Evolutionary conservation across 2,888 invertebrate genomes (phyloP).

Genomic region (Thecophora atra): DNA sequence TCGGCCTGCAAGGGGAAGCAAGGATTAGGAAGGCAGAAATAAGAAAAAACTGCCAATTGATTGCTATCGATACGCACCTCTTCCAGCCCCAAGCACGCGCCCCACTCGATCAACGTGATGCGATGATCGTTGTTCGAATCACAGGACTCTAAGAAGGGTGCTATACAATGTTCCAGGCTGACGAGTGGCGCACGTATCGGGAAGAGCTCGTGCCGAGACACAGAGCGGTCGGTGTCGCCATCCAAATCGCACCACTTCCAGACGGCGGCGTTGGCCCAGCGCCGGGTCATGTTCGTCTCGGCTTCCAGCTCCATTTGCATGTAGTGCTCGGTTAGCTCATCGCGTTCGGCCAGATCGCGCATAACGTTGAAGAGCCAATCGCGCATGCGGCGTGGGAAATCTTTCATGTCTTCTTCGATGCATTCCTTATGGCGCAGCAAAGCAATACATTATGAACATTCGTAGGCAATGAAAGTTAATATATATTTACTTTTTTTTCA

Average conservation of each 20-base stretch:
- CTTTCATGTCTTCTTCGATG: slow-evolving; percentile 84
- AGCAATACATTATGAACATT: not conserved
- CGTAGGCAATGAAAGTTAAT: not conserved
- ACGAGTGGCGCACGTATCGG: slow-evolving; percentile 94
- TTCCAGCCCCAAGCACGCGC: slow-evolving; percentile 83
- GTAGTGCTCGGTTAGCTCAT: slow-evolving; percentile 84
- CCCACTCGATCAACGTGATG: slow-evolving; percentile 94
- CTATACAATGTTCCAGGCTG: slow-evolving; percentile 96
- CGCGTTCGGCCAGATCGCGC: slow-evolving; percentile 90
- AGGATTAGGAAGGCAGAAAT: slow-evolving; percentile 49
- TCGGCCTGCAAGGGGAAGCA: slow-evolving; percentile 70
- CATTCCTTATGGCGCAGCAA: slow-evolving; percentile 71
- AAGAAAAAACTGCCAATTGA: not conserved
- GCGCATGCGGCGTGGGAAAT: slow-evolving; percentile 96
- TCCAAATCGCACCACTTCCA: slow-evolving; percentile 99
- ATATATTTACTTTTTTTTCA: slow-evolving; percentile 78
- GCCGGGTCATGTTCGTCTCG: slow-evolving; percentile 82
- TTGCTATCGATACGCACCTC: slow-evolving; percentile 70
- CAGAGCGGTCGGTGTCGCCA: slow-evolving; percentile 88
- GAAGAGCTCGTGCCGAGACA: slow-evolving; percentile 94
- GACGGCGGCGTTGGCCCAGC: slow-evolving; percentile 92
- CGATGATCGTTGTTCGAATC: slow-evolving; percentile 89
- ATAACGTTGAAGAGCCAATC: slow-evolving; percentile 99
- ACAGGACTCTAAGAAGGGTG: slow-evolving; percentile 92
- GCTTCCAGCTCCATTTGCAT: slow-evolving; percentile 89